Conservation (phyloP, 2,888 invertebrate genomes). For the Latrodectus hesperus region DNA sequence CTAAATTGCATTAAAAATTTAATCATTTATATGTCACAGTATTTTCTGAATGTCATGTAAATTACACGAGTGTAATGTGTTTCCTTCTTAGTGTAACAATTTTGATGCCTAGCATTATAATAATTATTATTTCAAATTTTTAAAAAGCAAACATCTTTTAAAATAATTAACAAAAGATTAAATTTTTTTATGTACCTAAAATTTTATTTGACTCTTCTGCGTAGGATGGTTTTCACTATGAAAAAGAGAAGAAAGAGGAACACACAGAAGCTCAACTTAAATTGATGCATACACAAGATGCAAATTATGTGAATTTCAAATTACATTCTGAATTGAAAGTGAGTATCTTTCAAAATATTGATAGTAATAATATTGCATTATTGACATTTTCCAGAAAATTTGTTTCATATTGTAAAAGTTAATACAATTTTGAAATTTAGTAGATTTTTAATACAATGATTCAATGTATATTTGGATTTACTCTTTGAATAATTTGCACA, state of each 20-base stretch:
- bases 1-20: too few species aligned
- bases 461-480: background rate
- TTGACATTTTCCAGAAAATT: background rate
- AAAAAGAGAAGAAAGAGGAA: constrained; percentile 82
- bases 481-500: too few species aligned
- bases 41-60: too few species aligned
- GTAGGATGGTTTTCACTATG: constrained; percentile 78
- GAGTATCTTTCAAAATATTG: constrained; percentile 12
- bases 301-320: constrained; percentile 91
- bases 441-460: background rate
- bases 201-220: constrained; percentile 7
- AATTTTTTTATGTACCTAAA: too few species aligned
- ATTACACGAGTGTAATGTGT: too few species aligned
- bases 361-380: background rate
- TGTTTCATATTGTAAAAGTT: background rate
- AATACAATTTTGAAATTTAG: background rate
- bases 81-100: too few species aligned
- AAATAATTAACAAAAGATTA: too few species aligned
- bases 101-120: too few species aligned
- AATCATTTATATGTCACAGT: too few species aligned
- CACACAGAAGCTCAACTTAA: constrained; percentile 86
- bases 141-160: too few species aligned
- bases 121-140: too few species aligned
- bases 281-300: constrained; percentile 92
- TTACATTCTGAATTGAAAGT: constrained; percentile 85